These are phyloP conservation scores for Parapsyche elsis DNA, from an alignment of 1,140 invertebrate genomes.

Conservation along the genomic window DNA sequence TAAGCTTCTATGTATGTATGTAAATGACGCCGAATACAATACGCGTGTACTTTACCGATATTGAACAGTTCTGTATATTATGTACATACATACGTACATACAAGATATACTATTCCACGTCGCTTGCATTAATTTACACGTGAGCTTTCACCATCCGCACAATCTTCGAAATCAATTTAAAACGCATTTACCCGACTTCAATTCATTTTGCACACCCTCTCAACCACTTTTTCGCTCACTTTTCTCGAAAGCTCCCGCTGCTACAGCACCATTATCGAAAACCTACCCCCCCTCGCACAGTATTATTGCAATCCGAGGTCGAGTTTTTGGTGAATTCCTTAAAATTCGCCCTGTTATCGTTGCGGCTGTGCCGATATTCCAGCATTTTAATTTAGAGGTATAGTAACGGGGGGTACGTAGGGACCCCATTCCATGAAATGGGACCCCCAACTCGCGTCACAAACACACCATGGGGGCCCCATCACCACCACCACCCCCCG, in stretches of 20 bases:
- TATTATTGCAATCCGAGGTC: not conserved
- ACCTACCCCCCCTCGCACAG: not conserved
- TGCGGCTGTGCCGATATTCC: not conserved
- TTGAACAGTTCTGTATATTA: too few species aligned
- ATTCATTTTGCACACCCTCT: too few species aligned
- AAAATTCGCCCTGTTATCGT: not conserved
- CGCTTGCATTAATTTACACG: too few species aligned
- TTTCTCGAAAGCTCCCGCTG: not conserved
- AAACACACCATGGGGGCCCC: not conserved
- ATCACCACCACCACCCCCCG: not conserved
- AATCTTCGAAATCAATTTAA: not conserved
- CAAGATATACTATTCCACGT: too few species aligned
- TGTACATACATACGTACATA: too few species aligned
- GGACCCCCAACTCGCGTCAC: not conserved
- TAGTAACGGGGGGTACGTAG: too few species aligned
- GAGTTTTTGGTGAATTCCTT: constrained; percentile 9
- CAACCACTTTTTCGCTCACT: too few species aligned
- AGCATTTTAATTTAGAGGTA: constrained; percentile 6
- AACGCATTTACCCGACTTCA: not conserved
- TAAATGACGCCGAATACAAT: too few species aligned
- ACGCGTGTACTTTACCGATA: too few species aligned
- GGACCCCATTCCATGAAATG: too few species aligned
- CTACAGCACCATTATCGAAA: not conserved
- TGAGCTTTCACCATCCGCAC: too few species aligned
- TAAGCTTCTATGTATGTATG: too few species aligned